Conservation (phyloP, 2,888 invertebrate genomes). For the Brenthis daphne region DNA sequence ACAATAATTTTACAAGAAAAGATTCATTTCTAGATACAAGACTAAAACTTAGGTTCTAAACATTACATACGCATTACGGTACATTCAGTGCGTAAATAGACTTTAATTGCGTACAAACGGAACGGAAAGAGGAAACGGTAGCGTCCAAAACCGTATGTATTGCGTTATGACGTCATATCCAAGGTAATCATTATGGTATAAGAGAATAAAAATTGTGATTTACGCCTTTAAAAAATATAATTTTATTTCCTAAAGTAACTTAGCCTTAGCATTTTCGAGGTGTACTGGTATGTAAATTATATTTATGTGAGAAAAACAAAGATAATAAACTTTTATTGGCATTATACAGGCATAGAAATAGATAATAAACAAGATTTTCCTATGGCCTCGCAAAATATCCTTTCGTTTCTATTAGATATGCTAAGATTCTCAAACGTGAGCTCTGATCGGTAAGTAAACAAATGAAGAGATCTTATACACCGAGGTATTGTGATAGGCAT, state of each 20-base stretch:
- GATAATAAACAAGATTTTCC: conserved; percentile 31
- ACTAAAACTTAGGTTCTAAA: conserved; percentile 8
- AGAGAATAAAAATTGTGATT: neutral
- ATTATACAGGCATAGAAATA: conserved; percentile 18
- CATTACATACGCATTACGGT: conserved; percentile 38
- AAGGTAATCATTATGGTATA: conserved; percentile 7
- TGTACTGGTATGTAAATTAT: neutral
- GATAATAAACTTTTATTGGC: conserved; percentile 9
- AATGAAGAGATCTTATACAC: conserved; percentile 2
- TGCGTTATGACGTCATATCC: conserved; percentile 31
- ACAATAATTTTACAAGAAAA: neutral
- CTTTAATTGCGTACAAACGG: conserved; percentile 39
- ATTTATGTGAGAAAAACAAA: conserved; percentile 9
- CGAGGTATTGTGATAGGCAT: neutral
- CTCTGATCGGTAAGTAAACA: conserved; percentile 20
- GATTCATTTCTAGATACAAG: conserved; percentile 1
- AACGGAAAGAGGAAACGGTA: conserved; percentile 38
- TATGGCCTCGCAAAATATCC: conserved; percentile 39
- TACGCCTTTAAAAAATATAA: neutral
- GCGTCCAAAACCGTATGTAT: conserved; percentile 29
- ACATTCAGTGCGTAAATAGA: conserved; percentile 34
- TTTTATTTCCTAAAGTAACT: no score
- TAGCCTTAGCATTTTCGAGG: no score
- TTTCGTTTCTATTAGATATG: conserved; percentile 37
- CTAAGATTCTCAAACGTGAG: conserved; percentile 30